Percentiles rank a stretch among this genome's conserved stretches.
Conservation (phyloP, 2,888 invertebrate species). For the Hypomecis atomaria region DNA sequence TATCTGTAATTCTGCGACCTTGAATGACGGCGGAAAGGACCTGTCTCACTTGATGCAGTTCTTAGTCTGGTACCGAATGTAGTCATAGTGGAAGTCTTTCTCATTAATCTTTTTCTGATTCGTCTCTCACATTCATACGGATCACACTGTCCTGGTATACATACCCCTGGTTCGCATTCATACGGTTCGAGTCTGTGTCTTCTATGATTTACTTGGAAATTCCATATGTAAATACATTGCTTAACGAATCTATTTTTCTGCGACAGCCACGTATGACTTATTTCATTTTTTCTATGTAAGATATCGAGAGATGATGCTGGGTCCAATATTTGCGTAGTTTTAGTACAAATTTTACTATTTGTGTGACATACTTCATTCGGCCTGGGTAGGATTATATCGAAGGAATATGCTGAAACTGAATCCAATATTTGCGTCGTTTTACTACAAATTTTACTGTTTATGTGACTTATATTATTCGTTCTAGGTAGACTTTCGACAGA, state of each 20-base stretch:
- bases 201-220: slow-evolving; percentile 6
- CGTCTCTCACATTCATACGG: slow-evolving; percentile 40
- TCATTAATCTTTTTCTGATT: slow-evolving; percentile 7
- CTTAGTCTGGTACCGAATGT: background rate
- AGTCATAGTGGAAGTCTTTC: slow-evolving; percentile 3
- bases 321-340: background rate
- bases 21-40: too few species aligned
- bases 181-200: slow-evolving; percentile 44
- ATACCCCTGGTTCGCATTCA: slow-evolving; percentile 54
- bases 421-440: background rate
- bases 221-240: background rate
- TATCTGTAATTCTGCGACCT: too few species aligned
- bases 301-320: background rate
- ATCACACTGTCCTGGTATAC: slow-evolving; percentile 52
- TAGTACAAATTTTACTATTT: background rate
- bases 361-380: background rate
- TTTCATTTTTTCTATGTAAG: too few species aligned
- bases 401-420: background rate
- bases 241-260: background rate
- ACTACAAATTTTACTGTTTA: background rate
- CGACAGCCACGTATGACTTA: background rate
- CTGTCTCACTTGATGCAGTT: background rate
- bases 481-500: background rate
- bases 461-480: background rate
- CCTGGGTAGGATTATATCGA: background rate